Evolutionary conservation across 92 coral and sea anemone species (phyloP), one percentile per base, ranked within the genome.

Genomic region (Phenganax marumi): DNA sequence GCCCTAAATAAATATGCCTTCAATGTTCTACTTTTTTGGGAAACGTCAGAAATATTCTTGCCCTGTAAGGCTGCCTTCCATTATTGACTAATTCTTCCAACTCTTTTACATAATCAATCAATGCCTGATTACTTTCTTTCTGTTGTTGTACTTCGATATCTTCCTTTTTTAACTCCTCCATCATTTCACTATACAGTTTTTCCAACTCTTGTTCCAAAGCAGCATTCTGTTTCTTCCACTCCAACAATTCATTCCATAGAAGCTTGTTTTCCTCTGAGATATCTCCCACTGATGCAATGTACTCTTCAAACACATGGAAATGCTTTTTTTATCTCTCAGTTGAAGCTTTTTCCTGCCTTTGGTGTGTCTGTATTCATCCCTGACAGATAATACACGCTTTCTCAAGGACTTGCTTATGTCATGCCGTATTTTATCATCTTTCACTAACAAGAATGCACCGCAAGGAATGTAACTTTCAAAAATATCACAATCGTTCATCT

Each of bases 261-360:
- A 81, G 63, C 55, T 66, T 73, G 52, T 63, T 87, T 77, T 79
- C 82, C 68, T 74, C 84, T 85, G 70, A 68, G 25, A 75, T 56
- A 68, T 80, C 84, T n/a, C 25, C 65, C 43, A 85, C 81, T 75
- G 82, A 75, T 53, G 47, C 64, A 48, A 83, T 88, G 52, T 90
- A 88, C 26, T 86, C 91, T 78, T 85, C 89, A 85, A 81, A 90
- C 21, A 90, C 68, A 79, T 87, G 91, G 64, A 87, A 87, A 62
- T 63, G 83, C 82, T 77, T 87, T 46, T 48, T 73, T 77, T 72
- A 19, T 69, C 81, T 70, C 73, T 84, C 74, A 90, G 71, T 22
- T 81, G 80, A 48, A 70, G 70, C 52, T 84, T 84, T 70, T 88
- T 10, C 71, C 79, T 79, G 46, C 73, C 55, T n/a, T 76, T 87